phyloP scores from a whole-genome alignment of 2,797 vertebrate genomes.

The Channallabes apus region DNA sequence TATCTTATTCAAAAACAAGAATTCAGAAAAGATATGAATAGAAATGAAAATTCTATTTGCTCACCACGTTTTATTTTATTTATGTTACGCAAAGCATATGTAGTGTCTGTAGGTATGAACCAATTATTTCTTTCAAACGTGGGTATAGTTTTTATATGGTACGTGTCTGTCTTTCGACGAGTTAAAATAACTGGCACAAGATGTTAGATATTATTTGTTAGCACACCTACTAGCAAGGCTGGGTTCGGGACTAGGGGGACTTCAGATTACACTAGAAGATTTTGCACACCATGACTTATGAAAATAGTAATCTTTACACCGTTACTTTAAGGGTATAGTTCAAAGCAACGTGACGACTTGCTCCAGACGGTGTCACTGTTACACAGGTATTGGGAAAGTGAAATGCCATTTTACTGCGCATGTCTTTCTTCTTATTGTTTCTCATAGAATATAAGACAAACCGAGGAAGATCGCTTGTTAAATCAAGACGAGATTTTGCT shows the following conservation, averaged over 20 bases:
- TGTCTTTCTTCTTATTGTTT: not conserved
- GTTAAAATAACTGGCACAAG: not conserved
- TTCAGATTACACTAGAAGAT: not conserved
- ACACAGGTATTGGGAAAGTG: not conserved
- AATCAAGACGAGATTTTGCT: not conserved
- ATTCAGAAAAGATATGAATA: too few species aligned
- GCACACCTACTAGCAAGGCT: not conserved
- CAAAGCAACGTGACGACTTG: too few species aligned
- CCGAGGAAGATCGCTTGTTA: not conserved
- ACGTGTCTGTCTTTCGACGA: not conserved
- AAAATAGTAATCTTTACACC: not conserved
- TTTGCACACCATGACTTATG: not conserved
- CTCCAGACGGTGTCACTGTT: constrained; percentile 19
- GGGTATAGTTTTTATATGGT: too few species aligned
- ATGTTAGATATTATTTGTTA: not conserved
- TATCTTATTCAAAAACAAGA: too few species aligned
- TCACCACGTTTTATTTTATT: too few species aligned
- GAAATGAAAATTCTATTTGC: too few species aligned
- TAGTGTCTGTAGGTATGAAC: too few species aligned
- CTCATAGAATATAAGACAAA: not conserved
- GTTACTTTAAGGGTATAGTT: not conserved
- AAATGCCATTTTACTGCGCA: not conserved
- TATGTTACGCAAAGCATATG: too few species aligned
- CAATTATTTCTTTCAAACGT: too few species aligned
- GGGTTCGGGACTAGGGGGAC: not conserved